Base-by-base conservation (phyloP, 1,140 invertebrate species). In the Rhynchophorus ferrugineus region DNA sequence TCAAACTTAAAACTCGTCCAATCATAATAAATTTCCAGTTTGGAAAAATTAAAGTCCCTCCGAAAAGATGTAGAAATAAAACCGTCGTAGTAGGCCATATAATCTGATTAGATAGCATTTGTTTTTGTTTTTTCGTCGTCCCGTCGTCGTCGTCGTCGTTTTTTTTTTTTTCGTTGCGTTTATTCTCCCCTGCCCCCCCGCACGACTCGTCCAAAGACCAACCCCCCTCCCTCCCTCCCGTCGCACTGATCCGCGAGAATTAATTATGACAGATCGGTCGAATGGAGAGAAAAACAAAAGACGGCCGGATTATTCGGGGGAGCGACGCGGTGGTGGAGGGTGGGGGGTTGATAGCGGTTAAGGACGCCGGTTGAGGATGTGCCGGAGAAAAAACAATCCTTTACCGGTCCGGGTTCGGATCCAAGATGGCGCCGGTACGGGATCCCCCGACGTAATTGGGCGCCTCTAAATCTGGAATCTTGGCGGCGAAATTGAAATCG, bases 61-160 rank as follows among this genome's bases (percentile, higher is more conserved):
- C 19, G 38, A 47, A 52, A 54, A 44, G 42, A 54, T 52, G 47
- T n/a, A 54, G 44, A 36, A 43, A 54, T 54, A 52, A 52, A 52
- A 41, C 51, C 42, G 42, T 52, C 42, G 49, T 43, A 46, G 44
- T 47, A 54, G 44, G 51, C 51, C 17, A 54, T 54, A 47, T 54
- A 54, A 54, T 54, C 51, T 21, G 51, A 54, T 54, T 54, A 54
- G 44, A 54, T 54, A 54, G 51, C 51, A 22, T 54, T 54, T 52
- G 50, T 52, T 52, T n/a, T 46, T 46, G 50, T 45, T 46, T 52
- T 50, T 41, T n/a, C n/a, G n/a, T n/a, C n/a, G n/a, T n/a, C n/a
- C n/a, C n/a, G n/a, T n/a, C n/a, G n/a, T n/a, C n/a, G n/a, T n/a
- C n/a, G n/a, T n/a, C n/a, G n/a, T n/a, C n/a, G n/a, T n/a, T n/a